Conservation (phyloP, 2,888 invertebrate genomes). For the Cerastis rubricosa region DNA sequence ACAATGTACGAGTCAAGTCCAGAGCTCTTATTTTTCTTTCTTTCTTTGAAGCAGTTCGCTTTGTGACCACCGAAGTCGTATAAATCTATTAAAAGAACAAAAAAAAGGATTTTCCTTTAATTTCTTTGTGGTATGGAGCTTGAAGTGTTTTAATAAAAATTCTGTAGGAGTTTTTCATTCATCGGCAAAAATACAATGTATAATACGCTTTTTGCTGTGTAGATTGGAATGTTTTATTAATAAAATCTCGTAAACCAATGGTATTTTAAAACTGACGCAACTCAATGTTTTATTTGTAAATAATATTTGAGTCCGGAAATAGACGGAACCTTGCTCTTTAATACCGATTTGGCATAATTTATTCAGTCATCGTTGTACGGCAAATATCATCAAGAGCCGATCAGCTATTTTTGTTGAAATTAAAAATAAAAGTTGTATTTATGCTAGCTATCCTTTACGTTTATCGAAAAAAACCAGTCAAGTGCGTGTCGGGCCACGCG, state of each 20-base stretch:
- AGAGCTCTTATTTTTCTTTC: slow-evolving; percentile 62
- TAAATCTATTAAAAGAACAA: slow-evolving; percentile 72
- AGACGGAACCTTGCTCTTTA: background rate
- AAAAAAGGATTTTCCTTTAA: slow-evolving; percentile 66
- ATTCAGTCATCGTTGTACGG: background rate
- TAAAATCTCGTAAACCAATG: background rate
- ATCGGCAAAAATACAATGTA: background rate
- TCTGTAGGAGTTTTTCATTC: background rate
- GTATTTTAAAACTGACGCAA: background rate
- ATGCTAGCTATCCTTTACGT: background rate
- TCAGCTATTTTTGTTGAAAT: background rate
- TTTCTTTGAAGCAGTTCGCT: slow-evolving; percentile 69
- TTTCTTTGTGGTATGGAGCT: slow-evolving; percentile 61
- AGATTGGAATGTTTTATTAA: background rate
- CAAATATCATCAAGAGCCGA: slow-evolving; percentile 8
- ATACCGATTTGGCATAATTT: slow-evolving; percentile 9
- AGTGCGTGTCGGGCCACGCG: too few relatives aligned
- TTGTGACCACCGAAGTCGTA: slow-evolving; percentile 72
- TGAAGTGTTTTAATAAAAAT: slow-evolving; percentile 24
- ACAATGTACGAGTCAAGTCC: slow-evolving; percentile 33
- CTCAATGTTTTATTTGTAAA: background rate
- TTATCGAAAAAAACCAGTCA: too few relatives aligned
- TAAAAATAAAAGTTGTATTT: background rate
- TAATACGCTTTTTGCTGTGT: background rate
- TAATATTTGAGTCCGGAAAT: background rate